A percentile compares a stretch with the other conserved stretches of the same genome.
phyloP scores from a whole-genome alignment of 2,888 invertebrate species.

The Chorisops tibialis region DNA sequence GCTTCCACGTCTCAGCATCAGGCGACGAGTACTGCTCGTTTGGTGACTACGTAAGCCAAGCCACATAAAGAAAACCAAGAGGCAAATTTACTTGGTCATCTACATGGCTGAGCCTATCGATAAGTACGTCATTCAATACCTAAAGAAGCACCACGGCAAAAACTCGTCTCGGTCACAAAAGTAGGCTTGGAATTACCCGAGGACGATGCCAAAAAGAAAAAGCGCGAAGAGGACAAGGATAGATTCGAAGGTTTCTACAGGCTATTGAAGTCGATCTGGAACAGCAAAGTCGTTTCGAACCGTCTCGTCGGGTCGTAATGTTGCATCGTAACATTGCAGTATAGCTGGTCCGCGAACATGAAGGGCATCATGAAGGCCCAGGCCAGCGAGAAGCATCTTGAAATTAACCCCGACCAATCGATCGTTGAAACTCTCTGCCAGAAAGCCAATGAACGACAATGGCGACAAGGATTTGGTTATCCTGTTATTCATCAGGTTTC shows the following conservation, averaged over 20 bases:
- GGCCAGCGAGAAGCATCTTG: too few relatives aligned
- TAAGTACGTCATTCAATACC: constrained; percentile 94
- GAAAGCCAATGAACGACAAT: constrained; percentile 96
- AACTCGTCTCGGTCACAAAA: constrained; percentile 94
- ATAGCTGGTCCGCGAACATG: constrained; percentile 99
- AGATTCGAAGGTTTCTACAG: constrained; percentile 64
- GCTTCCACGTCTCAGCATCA: too few relatives aligned
- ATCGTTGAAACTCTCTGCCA: constrained; percentile 86
- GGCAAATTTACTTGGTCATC: constrained; percentile 98
- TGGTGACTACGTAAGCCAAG: constrained; percentile 93
- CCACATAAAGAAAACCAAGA: constrained; percentile 98
- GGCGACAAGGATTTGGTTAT: constrained; percentile 97
- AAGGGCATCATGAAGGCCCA: constrained; percentile 99
- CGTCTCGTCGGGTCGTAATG: constrained; percentile 96
- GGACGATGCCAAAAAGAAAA: too few relatives aligned
- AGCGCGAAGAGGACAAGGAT: too few relatives aligned
- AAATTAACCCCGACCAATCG: constrained; percentile 94
- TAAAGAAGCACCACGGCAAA: constrained; percentile 97
- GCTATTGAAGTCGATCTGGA: constrained; percentile 94
- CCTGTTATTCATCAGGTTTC: constrained; percentile 95
- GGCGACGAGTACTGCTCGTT: too few relatives aligned
- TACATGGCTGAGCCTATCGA: constrained; percentile 96
- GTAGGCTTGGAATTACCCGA: constrained; percentile 96
- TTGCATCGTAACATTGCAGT: constrained; percentile 98
- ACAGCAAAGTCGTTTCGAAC: constrained; percentile 97